Percentiles rank a stretch among this genome's conserved stretches.
These are phyloP conservation scores for Tetragonula clypearis DNA, from an alignment of 1,140 invertebrate species.

Conservation along the genomic window DNA sequence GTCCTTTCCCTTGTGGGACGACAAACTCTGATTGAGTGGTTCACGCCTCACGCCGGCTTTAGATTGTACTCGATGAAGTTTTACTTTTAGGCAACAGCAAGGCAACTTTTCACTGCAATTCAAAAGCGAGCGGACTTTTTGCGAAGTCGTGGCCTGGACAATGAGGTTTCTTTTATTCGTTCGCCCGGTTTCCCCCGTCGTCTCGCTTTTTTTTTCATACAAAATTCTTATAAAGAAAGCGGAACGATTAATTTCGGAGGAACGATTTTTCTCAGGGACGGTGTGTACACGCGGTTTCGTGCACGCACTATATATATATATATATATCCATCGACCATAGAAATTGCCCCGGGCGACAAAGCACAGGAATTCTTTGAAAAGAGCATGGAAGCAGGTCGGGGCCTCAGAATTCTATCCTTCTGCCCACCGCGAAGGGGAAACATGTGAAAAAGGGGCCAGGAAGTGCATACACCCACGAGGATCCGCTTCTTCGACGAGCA, in stretches of 20 bases:
- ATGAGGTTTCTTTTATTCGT: neutral
- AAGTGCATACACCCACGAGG: conserved; percentile 53
- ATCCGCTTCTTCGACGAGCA: neutral
- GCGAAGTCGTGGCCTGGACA: neutral
- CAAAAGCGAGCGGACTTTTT: neutral
- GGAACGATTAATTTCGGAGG: conserved; percentile 10
- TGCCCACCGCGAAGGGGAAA: conserved; percentile 53
- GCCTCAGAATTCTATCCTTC: conserved; percentile 60
- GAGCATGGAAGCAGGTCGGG: conserved; percentile 39
- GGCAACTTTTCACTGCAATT: too few species aligned
- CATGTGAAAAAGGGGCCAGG: conserved; percentile 54
- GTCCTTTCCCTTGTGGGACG: neutral
- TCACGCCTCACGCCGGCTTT: too few species aligned
- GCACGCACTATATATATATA: neutral
- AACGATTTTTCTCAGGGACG: conserved; percentile 20
- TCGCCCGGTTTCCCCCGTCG: conserved; percentile 25
- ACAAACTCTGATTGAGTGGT: neutral
- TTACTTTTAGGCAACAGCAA: neutral
- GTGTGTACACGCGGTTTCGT: conserved; percentile 31
- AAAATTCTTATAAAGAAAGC: neutral
- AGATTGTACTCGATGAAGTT: neutral
- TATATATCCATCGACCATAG: neutral
- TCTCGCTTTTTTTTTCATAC: conserved; percentile 17
- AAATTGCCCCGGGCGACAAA: conserved; percentile 55
- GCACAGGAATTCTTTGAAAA: conserved; percentile 64